Percentiles rank a stretch among this genome's conserved stretches.
Conservation (phyloP, 2,888 invertebrate species). For the Drosophila sordidapex region DNA sequence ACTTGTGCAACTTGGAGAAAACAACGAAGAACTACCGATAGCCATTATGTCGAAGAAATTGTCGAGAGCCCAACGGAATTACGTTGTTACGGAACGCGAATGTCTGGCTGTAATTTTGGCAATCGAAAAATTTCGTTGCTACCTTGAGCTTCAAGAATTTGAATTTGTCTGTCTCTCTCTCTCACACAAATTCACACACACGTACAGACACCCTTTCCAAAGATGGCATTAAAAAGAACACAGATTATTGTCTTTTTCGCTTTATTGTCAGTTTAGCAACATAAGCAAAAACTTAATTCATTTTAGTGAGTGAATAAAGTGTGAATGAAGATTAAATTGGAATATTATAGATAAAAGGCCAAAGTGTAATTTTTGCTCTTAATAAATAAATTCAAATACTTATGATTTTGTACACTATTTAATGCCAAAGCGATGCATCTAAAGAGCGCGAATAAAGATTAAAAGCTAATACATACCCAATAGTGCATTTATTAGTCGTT, state of each 20-base stretch:
- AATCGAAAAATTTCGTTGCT: too few relatives aligned
- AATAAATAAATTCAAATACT: background rate
- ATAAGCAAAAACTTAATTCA: background rate
- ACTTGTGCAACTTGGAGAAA: too few relatives aligned
- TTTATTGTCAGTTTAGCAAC: background rate
- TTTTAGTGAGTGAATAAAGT: background rate
- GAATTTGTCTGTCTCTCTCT: too few relatives aligned
- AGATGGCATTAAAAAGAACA: background rate
- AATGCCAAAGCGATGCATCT: background rate
- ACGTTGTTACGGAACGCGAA: too few relatives aligned
- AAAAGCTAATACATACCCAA: too few relatives aligned
- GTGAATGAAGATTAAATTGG: background rate
- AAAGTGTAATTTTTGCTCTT: too few relatives aligned
- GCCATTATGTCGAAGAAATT: too few relatives aligned
- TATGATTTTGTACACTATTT: background rate
- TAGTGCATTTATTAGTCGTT: conserved; percentile 17
- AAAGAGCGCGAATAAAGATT: too few relatives aligned
- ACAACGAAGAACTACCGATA: too few relatives aligned
- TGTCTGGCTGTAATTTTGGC: too few relatives aligned
- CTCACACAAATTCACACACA: background rate
- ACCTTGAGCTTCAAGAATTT: too few relatives aligned
- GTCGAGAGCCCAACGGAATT: too few relatives aligned
- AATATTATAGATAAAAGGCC: background rate
- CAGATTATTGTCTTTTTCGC: background rate
- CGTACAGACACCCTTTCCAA: conserved; percentile 3